Base-by-base conservation (phyloP, 2,888 invertebrate genomes). In the Agrochola macilenta region DNA sequence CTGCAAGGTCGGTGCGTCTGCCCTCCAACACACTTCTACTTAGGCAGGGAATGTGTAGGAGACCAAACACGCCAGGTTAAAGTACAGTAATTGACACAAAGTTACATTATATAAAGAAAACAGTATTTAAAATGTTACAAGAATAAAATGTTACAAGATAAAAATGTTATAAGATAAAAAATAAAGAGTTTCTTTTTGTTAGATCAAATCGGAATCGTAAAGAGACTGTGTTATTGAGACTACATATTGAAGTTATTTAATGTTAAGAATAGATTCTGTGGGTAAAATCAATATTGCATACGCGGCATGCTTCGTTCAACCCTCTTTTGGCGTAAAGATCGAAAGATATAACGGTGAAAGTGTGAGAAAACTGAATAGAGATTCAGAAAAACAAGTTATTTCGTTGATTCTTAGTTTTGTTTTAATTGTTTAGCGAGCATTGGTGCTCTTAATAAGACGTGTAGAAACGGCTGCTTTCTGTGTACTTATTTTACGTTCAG, bases 241-340 rank as follows among this genome's bases (percentile, higher is more conserved):
- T 43, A 43, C 43, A 11, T 43, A 43, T 43, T 9, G 43, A 54
- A 70, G 26, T n/a, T n/a, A n/a, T n/a, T n/a, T n/a, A n/a, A n/a
- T n/a, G n/a, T n/a, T n/a, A n/a, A n/a, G 69, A 66, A 58, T 52
- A 65, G 35, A 30, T 61, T 49, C n/a, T 43, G 49, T 57, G n/a
- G 14, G 12, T n/a, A 79, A 75, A 84, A 84, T 87, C 76, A 82
- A 86, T 84, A 82, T 72, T 76, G 83, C 74, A 76, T 61, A 43
- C 49, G 12, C 26, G 4, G 3, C 57, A 46, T 68, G 43, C 58
- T 17, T 0, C 30, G 12, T 63, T 23, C 11, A 46, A 63, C 23
- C 14, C 5, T 8, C 11, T 39, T 35, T 12, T 14, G n/a, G 43
- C 5, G 20, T 82, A 49, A 78, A 69, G 0, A 43, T 64, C 5